A percentile compares a stretch with the other conserved stretches of the same genome.
Evolutionary conservation across 2,113 vertebrate genomes (phyloP).

Genomic region (Pardalotus punctatus): DNA sequence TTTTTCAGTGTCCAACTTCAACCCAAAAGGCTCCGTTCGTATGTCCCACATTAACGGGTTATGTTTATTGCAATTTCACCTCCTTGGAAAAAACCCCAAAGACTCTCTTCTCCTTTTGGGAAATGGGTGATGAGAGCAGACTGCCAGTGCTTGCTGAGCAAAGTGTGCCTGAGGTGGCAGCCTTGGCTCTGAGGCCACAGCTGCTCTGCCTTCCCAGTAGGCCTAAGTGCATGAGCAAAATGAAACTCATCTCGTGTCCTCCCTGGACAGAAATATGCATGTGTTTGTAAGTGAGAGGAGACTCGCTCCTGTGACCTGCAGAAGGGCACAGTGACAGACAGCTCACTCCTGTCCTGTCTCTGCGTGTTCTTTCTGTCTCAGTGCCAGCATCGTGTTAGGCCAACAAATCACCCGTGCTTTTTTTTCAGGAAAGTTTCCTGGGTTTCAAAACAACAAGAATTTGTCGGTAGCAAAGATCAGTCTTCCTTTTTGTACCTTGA

Average conservation of each 20-base stretch:
- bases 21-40: neutral
- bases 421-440: neutral
- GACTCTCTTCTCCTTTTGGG: neutral
- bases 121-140: neutral
- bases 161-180: neutral
- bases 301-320: neutral
- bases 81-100: neutral
- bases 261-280: neutral
- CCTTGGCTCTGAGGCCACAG: neutral
- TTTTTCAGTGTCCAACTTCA: neutral
- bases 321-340: neutral
- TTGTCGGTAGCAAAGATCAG: neutral
- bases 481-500: neutral
- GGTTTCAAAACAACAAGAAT: neutral
- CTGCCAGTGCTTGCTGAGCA: neutral
- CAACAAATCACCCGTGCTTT: neutral
- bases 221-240: neutral
- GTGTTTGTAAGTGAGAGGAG: neutral
- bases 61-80: neutral
- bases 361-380: neutral
- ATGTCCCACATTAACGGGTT: neutral
- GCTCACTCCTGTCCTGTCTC: rapidly evolving
- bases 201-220: neutral
- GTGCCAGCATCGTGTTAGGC: neutral
- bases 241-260: neutral